Base-by-base conservation (phyloP, 2,113 vertebrate species). In the Pangasianodon hypophthalmus region DNA sequence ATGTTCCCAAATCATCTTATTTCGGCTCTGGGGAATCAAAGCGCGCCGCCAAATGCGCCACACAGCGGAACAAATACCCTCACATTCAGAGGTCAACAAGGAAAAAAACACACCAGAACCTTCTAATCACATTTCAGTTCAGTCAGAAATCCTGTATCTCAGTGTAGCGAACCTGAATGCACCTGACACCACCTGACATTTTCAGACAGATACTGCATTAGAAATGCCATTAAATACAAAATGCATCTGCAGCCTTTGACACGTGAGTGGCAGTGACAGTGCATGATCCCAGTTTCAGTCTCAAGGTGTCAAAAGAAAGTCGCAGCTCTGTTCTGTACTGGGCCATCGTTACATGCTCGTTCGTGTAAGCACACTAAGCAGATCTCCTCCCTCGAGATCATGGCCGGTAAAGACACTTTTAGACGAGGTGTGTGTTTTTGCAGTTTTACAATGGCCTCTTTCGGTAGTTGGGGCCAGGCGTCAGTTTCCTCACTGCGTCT, bases 1-100 rank as follows among this genome's bases (percentile, higher is more conserved):
- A 96, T 96, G 94, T 96, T 88, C 82, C 93, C 92, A 94, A 95
- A 95, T 95, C 95, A 95, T 96, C 95, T 95, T 94, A 95, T 92
- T 95, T 93, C 93, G 92, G 88, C 90, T 91, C 91, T 93, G 92
- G 93, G 92, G 92, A 94, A 92, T 94, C 93, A 93, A 88, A 94
- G 91, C 92, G 73, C 87, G 87, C 91, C 86, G 89, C 89, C 94
- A 93, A 94, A 95, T 92, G 95, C 94, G 92, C 88, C 92, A 93
- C 95, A 91, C 93, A 92, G 94, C 95, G 93, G 91, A 93, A 95
- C 96, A 94, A 95, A 91, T 92, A 93, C 44, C 87, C 88, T 93
- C 88, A 90, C 92, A 86, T 91, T 77, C 91, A 85, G 91, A 93
- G 88, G 48, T 86, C 67, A 60, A 88, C 88, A 54, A 69, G 84